Conservation (phyloP, 2,888 invertebrate genomes). For the Hipparchia sbordonii region DNA sequence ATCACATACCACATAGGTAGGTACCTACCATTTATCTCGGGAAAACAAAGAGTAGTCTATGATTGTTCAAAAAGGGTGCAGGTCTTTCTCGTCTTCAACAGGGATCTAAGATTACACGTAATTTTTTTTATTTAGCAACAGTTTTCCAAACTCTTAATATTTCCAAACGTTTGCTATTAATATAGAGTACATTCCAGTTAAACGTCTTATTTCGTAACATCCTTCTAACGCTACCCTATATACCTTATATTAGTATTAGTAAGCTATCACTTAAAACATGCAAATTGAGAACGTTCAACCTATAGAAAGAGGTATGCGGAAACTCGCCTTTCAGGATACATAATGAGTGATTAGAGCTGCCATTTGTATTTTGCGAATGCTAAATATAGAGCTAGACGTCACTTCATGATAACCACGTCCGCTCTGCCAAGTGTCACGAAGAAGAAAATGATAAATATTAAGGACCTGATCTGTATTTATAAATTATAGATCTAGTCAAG, state of each 20-base stretch:
- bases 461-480: background rate
- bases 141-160: no score
- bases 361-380: background rate
- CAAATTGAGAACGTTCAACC: conserved; percentile 21
- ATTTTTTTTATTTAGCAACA: no score
- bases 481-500: background rate
- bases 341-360: background rate
- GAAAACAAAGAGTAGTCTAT: no score
- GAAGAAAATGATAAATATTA: background rate
- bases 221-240: conserved; percentile 22
- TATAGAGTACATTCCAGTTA: background rate
- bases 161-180: no score
- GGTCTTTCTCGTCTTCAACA: no score
- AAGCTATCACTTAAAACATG: conserved; percentile 16
- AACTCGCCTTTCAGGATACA: conserved; percentile 17
- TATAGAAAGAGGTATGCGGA: conserved; percentile 29
- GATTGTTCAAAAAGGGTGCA: no score
- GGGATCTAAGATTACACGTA: no score
- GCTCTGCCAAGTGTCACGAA: no score
- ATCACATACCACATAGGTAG: no score
- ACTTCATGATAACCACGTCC: no score
- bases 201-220: conserved; percentile 24
- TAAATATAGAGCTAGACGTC: background rate
- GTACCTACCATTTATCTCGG: no score
- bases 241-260: no score